Base-by-base conservation (phyloP, 1,140 invertebrate species). In the Drosophila subobscura region DNA sequence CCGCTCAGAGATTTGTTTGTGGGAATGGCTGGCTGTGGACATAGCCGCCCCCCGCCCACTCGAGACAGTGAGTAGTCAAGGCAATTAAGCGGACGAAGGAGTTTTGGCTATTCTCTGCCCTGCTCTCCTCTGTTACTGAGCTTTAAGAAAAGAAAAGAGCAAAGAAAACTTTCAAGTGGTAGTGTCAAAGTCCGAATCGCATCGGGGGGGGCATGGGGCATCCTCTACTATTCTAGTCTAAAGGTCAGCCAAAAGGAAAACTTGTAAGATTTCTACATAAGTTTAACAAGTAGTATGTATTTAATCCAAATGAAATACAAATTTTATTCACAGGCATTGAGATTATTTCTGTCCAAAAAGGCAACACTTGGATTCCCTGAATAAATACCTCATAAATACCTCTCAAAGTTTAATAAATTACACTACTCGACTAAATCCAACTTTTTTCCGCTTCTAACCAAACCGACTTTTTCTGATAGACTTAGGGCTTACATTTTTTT, bases 31-130 rank as follows among this genome's bases (percentile, higher is more conserved):
- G 27, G 23, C 57, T 41, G 54, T 70, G 52, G 58, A n/a, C n/a
- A n/a, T n/a, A n/a, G n/a, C n/a, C 29, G 29, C 29, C 5, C 1
- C 2, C 29, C n/a, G n/a, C 29, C 33, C 33, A 27, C 42, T 51
- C 44, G 51, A 71, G 65, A 74, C 63, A 33, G 63, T 40, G 44
- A 72, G 72, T 52, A 54, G 66, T 71, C 73, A 68, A 61, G 72
- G 64, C 81, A 85, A 85, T 85, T 80, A 85, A 86, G 60, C 57
- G 54, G 66, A 56, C 27, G 51, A 27, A 74, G 58, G 55, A 42
- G 33, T 10, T 37, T 10, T 33, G 29, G 29, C 8, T 33, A 3
- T 25, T 0, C 40, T 27, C 4, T 5, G 4, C 25, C 5, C 4
- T 27, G 52, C 33, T 54, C 10, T 46, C 2, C 52, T 44, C 33